Evolutionary conservation across 1,140 invertebrate genomes (phyloP), one percentile per base, ranked within the genome.

Genomic region (Trypoxylus dichotomus): DNA sequence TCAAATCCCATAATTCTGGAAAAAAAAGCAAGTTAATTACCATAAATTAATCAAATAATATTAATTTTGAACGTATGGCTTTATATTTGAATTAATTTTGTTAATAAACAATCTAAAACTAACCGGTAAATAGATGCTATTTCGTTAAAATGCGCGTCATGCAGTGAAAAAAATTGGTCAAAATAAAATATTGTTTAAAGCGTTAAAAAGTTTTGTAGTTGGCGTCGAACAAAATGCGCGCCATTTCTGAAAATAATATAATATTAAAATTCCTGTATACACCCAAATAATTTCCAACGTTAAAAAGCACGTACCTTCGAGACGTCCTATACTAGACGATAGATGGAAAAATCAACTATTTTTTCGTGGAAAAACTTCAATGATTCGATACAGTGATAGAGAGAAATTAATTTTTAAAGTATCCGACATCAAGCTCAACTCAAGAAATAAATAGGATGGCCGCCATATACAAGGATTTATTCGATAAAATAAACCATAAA

Each of bases 231-330:
- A 7, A 54, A 75, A 75, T 75, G 41, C 74, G 74, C 74, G 74
- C 74, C 74, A 75, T 75, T 75, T 75, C 41, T 54, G 47, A 54
- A 75, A 47, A 75, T 75, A 75, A 75, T 75, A 75, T n/a, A 75
- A 75, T 75, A 75, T 75, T 75, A 75, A 75, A 75, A 75, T 75
- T 19, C 74, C 21, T 13, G 74, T 37, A 75, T 75, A 75, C 74
- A 75, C 74, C 74, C 74, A 75, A 75, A 75, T 75, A 54, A 25
- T 54, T 75, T 75, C 42, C 74, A 27, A 13, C 29, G 42, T 24
- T n/a, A 54, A 47, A 42, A 74, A 6, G 74, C 19, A 42, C 43
- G 7, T 54, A 29, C 13, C 25, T 2, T 15, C 15, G 8, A 42
- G 74, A 42, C 43, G 32, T 15, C 74, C 10, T 15, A 11, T 47